Evolutionary conservation across 2,888 invertebrate species (phyloP).

Genomic region (Drosophila nigricruria): DNA sequence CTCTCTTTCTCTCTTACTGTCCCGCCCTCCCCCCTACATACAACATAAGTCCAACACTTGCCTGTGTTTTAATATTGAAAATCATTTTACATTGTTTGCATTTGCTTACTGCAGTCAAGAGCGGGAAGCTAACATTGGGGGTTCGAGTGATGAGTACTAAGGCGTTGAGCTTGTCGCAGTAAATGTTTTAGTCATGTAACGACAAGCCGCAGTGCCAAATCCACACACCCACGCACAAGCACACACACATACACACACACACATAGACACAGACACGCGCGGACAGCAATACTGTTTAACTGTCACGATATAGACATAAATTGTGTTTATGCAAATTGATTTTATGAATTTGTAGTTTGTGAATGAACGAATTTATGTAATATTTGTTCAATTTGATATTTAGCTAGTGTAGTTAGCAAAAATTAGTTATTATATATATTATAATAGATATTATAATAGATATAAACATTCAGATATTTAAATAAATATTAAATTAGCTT

Average conservation of each 20-base stretch:
- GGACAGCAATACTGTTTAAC: slow-evolving; percentile 12
- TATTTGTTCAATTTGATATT: background rate
- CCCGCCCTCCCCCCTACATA: background rate
- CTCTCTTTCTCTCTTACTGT: background rate
- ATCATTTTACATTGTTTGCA: slow-evolving; percentile 75
- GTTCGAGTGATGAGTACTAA: slow-evolving; percentile 47
- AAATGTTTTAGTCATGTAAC: slow-evolving; percentile 75
- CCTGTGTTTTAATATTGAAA: slow-evolving; percentile 67
- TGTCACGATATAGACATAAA: slow-evolving; percentile 36
- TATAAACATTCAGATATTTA: too few species aligned
- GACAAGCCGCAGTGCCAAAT: slow-evolving; percentile 68
- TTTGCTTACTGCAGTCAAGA: slow-evolving; percentile 41
- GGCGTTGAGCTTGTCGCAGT: slow-evolving; percentile 67
- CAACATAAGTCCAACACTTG: slow-evolving; percentile 42
- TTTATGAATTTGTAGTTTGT: slow-evolving; percentile 33
- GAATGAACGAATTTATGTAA: slow-evolving; percentile 3
- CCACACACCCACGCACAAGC: slow-evolving; percentile 12
- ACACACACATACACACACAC: slow-evolving; percentile 6
- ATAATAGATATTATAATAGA: too few species aligned
- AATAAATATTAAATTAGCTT: too few species aligned
- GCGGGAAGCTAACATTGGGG: background rate
- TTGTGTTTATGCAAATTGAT: slow-evolving; percentile 68
- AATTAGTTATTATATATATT: too few species aligned
- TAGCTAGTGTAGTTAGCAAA: too few species aligned
- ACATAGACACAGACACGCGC: slow-evolving; percentile 8